Evolutionary conservation across 1,140 invertebrate genomes (phyloP), one percentile per base, ranked within the genome.

Genomic region (Eciton burchellii): DNA sequence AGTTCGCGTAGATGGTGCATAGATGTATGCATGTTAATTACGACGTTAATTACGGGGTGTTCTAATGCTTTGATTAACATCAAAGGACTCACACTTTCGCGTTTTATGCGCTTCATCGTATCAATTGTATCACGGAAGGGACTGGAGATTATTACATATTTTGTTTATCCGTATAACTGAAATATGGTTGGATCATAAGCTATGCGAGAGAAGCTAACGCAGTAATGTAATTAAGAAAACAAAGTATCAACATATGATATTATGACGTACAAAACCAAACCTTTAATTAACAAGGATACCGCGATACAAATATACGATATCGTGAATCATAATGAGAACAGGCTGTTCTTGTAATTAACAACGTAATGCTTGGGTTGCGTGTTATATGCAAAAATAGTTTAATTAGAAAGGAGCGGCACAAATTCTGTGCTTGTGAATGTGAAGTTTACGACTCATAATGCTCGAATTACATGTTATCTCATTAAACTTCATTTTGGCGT

Each of bases 281-380:
- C n/a, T 68, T 79, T 79, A 68, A 68, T 62, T 62, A 62, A 62
- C n/a, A n/a, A n/a, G n/a, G n/a, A n/a, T 62, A 60, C 29, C 14
- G 12, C 45, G 56, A 79, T 79, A 79, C 11, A 49, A n/a, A 35
- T 35, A 6, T 29, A 74, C 52, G 49, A 70, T n/a, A 29, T 56
- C 45, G 63, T 79, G 66, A 77, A 12, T 56, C 68, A 79, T 70
- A 35, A 6, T 54, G 62, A 19, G 49, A n/a, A n/a, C 60, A 52
- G 35, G 45, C 49, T 19, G 24, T 24, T 79, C 19, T 52, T 16
- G 8, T 70, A 79, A 79, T 79, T 79, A 79, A 79, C 56, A 24
- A 12, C 29, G 14, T 56, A 79, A 79, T 41, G 63, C 56, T 35
- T 24, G n/a, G 12, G 12, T 77, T 43, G 74, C 49, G 74, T 77